Evolutionary conservation across 2,888 invertebrate species (phyloP), one percentile per base, ranked within the genome.

Genomic region (Cylloceria caligata): DNA sequence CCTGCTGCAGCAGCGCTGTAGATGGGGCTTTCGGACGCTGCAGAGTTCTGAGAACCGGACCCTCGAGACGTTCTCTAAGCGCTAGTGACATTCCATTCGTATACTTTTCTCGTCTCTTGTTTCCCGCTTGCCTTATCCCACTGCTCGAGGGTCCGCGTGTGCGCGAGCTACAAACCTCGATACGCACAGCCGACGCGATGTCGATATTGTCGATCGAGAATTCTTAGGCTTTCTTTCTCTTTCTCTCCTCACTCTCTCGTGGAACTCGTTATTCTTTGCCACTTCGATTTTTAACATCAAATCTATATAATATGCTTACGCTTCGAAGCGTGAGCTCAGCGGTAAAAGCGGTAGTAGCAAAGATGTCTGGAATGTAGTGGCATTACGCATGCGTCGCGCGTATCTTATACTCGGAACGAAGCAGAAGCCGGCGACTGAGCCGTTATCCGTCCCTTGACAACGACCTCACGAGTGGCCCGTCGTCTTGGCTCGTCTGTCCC

Each of bases 351-450:
- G 74, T 49, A 73, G 74, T 87, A 88, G 88, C 86, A 86, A 86
- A 77, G 89, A 92, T 92, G 90, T 93, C 89, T 93, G 94, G 95
- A 95, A 94, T 95, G 94, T 94, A 94, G 93, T 93, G 93, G 93
- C 93, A 94, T 94, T 94, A 94, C 94, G 94, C 94, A 93, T 91
- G 93, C 94, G 94, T 93, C 91, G 93, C 94, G 94, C 94, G 94
- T 94, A 91, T 93, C 92, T 93, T 93, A 60, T 60, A 93, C 94
- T 93, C 93, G 93, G 93, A 93, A 93, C 94, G 94, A 94, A 94
- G 93, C 87, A 62, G 45, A 42, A 27, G 62, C 64, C 88, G 87
- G 88, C 87, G 74, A 24, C 88, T 83, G 87, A 88, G 88, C 91
- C 91, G 91, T 91, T 91, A 90, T 90, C 60, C 60, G 89, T 89